Evolutionary conservation across 2,113 vertebrate genomes (phyloP), one percentile per base, ranked within the genome.

Genomic region (Paracanthobrama guichenoti): DNA sequence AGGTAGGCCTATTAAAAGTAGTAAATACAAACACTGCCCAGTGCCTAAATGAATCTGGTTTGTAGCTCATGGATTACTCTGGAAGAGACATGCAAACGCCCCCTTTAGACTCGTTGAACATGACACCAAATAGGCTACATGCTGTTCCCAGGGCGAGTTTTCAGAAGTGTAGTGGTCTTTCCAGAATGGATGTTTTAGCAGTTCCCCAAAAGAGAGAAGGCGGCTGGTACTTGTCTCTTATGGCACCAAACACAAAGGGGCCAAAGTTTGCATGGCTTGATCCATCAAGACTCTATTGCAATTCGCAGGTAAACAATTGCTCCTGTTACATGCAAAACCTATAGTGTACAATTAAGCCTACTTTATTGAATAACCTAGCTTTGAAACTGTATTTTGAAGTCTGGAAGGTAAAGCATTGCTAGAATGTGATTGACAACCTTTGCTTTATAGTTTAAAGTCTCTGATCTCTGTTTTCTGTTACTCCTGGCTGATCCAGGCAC

Each of bases 261-360:
- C 92, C 94, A 53, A 85, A 35, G 3, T 96, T 94, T 8, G 93
- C 96, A 64, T 97, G 97, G 97, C 90, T 97, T 85, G 96, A 97
- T 89, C 96, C 96, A 0, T 97, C 97, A 57, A 95, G 96, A 85
- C 93, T 98, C 69, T 98, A 97, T 89, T 97, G 96, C 87, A 94
- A 95, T 87, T 89, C 91, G 24, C 93, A 96, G 94, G 96, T 98
- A 94, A 64, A 28, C 22, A 28, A 6, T 39, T 3, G 0, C 3
- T 9, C 24, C 60, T 14, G 2, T 28, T 53, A n/a, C n/a, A 24
- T 14, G 24, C 22, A 18, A 53, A 9, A 53, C 24, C 18, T 74
- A 9, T 12, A 71, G 26, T 31, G 14, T 28, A 6, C 16, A 28
- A 35, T 31, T 2, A 22, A 39, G 39, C 6, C 39, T 7, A 55